Evolutionary conservation across 2,113 vertebrate genomes (phyloP).

Genomic region (Chauna torquata): DNA sequence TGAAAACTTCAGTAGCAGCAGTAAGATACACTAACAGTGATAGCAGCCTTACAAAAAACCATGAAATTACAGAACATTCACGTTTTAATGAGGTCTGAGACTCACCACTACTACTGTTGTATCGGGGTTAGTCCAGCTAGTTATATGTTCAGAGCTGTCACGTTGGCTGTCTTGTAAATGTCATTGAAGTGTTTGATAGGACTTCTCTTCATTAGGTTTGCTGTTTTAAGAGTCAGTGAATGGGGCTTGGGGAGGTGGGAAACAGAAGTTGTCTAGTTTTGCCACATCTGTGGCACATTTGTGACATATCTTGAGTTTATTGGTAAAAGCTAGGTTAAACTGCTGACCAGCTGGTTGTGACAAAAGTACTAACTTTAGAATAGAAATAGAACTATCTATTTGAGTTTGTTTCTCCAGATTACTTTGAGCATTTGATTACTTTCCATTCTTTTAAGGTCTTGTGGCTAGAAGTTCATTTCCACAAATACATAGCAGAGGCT

Average conservation of each 20-base stretch:
- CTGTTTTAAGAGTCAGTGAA: neutral
- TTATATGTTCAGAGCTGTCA: neutral
- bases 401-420: neutral
- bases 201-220: neutral
- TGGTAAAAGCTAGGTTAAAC: neutral
- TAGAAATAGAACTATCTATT: neutral
- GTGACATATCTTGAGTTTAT: neutral
- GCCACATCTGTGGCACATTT: neutral
- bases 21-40: neutral
- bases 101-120: neutral
- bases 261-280: neutral
- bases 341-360: neutral
- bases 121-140: neutral
- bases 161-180: neutral
- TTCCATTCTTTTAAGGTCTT: neutral
- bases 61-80: neutral
- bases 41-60: neutral
- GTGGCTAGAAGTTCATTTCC: neutral
- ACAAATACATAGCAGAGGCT: neutral
- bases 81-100: neutral
- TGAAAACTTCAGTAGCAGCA: neutral
- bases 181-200: neutral
- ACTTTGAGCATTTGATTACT: neutral
- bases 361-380: conserved; percentile 1
- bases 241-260: neutral